Base-by-base conservation (phyloP, 2,113 vertebrate genomes). In the Sylvilagus bachmani region DNA sequence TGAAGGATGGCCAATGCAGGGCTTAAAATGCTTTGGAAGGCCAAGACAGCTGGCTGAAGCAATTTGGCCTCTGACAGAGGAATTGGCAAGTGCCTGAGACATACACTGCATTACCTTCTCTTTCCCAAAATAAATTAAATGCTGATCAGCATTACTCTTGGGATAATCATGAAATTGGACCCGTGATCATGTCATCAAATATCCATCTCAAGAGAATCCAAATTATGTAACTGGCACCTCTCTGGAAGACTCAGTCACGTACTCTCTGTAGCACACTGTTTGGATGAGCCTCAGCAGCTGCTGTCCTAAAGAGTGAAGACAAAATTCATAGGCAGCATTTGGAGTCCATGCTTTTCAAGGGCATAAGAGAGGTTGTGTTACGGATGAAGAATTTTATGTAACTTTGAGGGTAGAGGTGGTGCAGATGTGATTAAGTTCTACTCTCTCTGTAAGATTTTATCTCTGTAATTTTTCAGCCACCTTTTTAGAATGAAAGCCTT, bases 121-220 rank as follows among this genome's bases (percentile, higher is more conserved):
- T 95, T 92, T 71, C 94, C 79, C 71, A 27, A 96, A 96, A 88
- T 90, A 96, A 92, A 95, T 78, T 78, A 71, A 66, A 66, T 51
- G 19, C 49, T n/a, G 7, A 73, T 87, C 92, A 92, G 69, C 53
- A 79, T 92, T 95, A 94, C 86, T 97, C 80, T 82, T 67, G 14
- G 71, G 31, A 82, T 85, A 80, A 89, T 93, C 36, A 78, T 90
- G 78, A 95, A 95, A 89, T 19, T 80, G 67, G 49, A 87, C 33
- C 71, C 9, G 1, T 64, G 67, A 79, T 85, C 75, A 44, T 92
- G 36, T 66, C 88, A 83, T 87, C 79, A 80, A 91, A 89, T 94
- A 82, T 58, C 79, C n/a, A 61, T 79, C 89, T 93, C 24, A 3
- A 38, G 80, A 91, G 88, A 77, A 89, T 49, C 55, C 51, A 53